A percentile compares a stretch with the other conserved stretches of the same genome.
These are phyloP conservation scores for Botrylloides violaceus DNA, from an alignment of 23 tunicate genomes.

Conservation along the genomic window DNA sequence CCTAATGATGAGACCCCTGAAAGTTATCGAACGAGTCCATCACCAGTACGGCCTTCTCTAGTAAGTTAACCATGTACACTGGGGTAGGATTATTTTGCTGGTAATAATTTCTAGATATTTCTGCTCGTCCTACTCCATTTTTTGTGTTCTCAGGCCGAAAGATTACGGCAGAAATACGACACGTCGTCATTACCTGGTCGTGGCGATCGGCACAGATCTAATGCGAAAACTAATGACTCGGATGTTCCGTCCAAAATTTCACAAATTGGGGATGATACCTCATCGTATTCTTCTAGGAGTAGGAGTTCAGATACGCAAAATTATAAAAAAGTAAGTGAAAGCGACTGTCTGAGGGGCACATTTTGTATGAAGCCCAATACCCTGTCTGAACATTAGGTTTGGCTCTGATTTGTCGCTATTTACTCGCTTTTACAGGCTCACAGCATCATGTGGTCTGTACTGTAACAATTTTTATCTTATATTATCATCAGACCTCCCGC, in stretches of 20 bases:
- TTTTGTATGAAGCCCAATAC: too few species aligned
- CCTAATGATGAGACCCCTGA: conserved; percentile 35
- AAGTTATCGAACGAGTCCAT: conserved; percentile 27
- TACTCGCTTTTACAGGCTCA: too few species aligned
- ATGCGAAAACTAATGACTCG: conserved; percentile 32
- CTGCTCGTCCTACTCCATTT: too few species aligned
- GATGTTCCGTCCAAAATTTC: conserved; percentile 34
- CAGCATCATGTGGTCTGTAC: too few species aligned
- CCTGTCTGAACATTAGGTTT: too few species aligned
- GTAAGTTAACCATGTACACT: conserved; percentile 22
- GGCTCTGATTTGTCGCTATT: too few species aligned
- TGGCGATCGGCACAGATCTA: conserved; percentile 30
- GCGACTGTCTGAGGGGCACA: too few species aligned
- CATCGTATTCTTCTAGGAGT: conserved; percentile 23
- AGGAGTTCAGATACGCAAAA: conserved; percentile 40
- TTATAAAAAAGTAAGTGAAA: conserved; percentile 48
- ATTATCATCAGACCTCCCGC: too few species aligned
- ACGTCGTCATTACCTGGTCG: conserved; percentile 55
- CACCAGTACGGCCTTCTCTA: conserved; percentile 32
- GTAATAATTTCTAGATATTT: too few species aligned
- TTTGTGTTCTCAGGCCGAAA: conserved; percentile 39
- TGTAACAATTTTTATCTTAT: too few species aligned
- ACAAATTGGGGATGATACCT: conserved; percentile 3
- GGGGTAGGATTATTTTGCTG: too few species aligned
- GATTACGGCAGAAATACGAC: conserved; percentile 46